Conservation (phyloP, 1,140 invertebrate species). For the Euschistus heros region DNA sequence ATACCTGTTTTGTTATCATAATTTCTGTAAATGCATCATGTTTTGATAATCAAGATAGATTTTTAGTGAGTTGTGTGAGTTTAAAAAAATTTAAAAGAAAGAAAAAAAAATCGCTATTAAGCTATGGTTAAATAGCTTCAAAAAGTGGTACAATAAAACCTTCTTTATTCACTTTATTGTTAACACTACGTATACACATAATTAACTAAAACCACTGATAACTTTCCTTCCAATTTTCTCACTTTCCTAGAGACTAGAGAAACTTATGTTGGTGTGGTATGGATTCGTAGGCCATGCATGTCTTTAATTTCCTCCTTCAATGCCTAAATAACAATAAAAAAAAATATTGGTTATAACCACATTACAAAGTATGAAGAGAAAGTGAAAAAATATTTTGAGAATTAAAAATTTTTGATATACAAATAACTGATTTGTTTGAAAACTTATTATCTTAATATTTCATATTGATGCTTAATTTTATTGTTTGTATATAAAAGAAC, state of each 20-base stretch:
- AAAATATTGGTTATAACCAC: no score
- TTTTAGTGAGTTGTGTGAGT: conserved; percentile 15
- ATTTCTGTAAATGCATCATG: conserved; percentile 18
- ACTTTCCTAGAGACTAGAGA: not conserved
- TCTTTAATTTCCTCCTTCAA: conserved; percentile 60
- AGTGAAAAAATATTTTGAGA: no score
- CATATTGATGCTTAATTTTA: no score
- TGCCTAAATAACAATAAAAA: conserved; percentile 37
- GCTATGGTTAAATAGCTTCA: not conserved
- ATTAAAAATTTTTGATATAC: no score
- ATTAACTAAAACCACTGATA: no score
- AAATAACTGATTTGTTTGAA: no score
- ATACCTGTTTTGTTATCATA: conserved; percentile 23
- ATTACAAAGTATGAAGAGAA: no score
- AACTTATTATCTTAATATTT: no score
- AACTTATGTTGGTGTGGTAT: conserved; percentile 37
- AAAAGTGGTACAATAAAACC: conserved; percentile 17
- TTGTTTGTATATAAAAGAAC: no score
- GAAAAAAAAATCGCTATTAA: not conserved
- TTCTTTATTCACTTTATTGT: conserved; percentile 19
- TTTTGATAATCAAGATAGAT: conserved; percentile 12
- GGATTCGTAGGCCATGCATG: conserved; percentile 74
- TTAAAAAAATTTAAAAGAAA: conserved; percentile 4
- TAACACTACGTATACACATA: not conserved
- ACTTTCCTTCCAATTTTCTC: no score